phyloP scores from a whole-genome alignment of 1,140 invertebrate genomes.

The Penaeus indicus region DNA sequence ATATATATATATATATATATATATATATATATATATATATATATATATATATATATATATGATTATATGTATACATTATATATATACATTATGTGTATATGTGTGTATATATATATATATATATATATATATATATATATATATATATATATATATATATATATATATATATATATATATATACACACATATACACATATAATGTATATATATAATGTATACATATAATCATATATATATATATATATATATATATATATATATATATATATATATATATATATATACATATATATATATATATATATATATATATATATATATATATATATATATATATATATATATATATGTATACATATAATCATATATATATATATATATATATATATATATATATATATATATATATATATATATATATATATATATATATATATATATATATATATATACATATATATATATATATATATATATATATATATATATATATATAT shows the following conservation, averaged over 20 bases:
- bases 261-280: not conserved
- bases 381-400: not conserved
- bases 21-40: not conserved
- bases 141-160: constrained; percentile 22
- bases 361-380: not conserved
- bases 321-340: not conserved
- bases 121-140: not conserved
- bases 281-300: not conserved
- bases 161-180: not conserved
- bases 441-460: constrained; percentile 7
- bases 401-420: not conserved
- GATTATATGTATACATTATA: not conserved
- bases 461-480: not conserved
- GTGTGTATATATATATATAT: constrained; percentile 3
- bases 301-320: not conserved
- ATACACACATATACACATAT: not conserved
- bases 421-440: not conserved
- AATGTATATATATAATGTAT: constrained; percentile 15
- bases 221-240: constrained; percentile 10
- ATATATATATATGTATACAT: not conserved
- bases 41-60: not conserved
- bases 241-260: not conserved
- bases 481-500: not conserved
- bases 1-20: constrained; percentile 6
- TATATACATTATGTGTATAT: not conserved